phyloP scores from a whole-genome alignment of 2,113 vertebrate species.

The Cathartes aura region DNA sequence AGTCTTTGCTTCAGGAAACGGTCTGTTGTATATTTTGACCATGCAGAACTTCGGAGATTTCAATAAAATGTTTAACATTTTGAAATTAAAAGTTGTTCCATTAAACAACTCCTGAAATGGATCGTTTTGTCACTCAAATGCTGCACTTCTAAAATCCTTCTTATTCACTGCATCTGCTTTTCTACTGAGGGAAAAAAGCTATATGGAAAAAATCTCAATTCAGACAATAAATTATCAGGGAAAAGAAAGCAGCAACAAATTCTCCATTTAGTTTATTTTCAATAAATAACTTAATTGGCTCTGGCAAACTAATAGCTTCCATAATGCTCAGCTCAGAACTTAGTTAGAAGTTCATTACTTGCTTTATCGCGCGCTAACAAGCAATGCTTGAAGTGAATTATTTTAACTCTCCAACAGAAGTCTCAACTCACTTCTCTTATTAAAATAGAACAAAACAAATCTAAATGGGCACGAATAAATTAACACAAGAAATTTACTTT shows the following conservation, averaged over 20 bases:
- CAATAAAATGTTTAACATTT: not conserved
- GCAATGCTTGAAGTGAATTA: not conserved
- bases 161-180: not conserved
- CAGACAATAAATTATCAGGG: not conserved
- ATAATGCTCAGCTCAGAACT: not conserved
- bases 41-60: not conserved
- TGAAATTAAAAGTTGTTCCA: not conserved
- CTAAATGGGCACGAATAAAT: not conserved
- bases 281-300: not conserved
- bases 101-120: not conserved
- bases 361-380: rapidly evolving
- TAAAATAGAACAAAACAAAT: not conserved
- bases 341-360: not conserved
- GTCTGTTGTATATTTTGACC: not conserved
- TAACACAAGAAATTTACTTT: not conserved
- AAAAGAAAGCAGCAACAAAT: not conserved
- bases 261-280: not conserved
- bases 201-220: not conserved
- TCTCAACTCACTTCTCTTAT: not conserved
- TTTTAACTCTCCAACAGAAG: not conserved
- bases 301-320: not conserved
- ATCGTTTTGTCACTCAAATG: not conserved
- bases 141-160: not conserved
- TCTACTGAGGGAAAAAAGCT: not conserved
- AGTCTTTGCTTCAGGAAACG: not conserved